Percentiles rank a stretch among this genome's conserved stretches.
Conservation (phyloP, 2,113 vertebrate species). For the Hypanus sabinus region DNA sequence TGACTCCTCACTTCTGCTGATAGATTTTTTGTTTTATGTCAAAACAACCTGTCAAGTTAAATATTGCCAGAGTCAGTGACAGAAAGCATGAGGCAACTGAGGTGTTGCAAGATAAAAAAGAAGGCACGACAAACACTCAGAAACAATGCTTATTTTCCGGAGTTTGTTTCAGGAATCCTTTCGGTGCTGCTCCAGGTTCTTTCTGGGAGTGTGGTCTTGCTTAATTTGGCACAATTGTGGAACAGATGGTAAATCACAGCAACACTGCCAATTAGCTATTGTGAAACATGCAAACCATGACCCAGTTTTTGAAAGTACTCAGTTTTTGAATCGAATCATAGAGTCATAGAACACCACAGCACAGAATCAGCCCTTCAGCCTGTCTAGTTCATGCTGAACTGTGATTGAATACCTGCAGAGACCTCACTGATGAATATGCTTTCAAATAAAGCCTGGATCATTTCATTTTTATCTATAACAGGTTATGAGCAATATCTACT, state of each 20-base stretch:
- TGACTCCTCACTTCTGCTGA: background rate
- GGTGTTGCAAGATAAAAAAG: background rate
- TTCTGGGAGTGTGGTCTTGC: background rate
- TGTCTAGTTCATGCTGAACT: no score
- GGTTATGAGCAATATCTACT: background rate
- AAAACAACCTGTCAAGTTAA: conserved; percentile 26
- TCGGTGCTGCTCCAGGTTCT: background rate
- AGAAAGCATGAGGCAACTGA: conserved; percentile 6
- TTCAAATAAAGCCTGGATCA: background rate
- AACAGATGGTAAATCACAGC: background rate
- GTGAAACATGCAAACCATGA: background rate
- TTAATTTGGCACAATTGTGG: background rate
- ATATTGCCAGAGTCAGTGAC: background rate
- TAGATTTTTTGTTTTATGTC: conserved; percentile 13
- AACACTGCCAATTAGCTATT: background rate
- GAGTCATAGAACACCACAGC: no score
- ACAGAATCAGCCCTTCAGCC: no score
- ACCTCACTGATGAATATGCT: background rate
- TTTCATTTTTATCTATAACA: background rate
- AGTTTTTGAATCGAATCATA: background rate
- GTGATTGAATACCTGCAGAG: background rate
- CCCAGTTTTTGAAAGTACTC: background rate
- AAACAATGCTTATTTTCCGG: conserved; percentile 2
- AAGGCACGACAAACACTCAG: background rate
- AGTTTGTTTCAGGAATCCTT: background rate